These are phyloP conservation scores for Himalopsyche japonica DNA, from an alignment of 2,888 invertebrate genomes.

Conservation along the genomic window DNA sequence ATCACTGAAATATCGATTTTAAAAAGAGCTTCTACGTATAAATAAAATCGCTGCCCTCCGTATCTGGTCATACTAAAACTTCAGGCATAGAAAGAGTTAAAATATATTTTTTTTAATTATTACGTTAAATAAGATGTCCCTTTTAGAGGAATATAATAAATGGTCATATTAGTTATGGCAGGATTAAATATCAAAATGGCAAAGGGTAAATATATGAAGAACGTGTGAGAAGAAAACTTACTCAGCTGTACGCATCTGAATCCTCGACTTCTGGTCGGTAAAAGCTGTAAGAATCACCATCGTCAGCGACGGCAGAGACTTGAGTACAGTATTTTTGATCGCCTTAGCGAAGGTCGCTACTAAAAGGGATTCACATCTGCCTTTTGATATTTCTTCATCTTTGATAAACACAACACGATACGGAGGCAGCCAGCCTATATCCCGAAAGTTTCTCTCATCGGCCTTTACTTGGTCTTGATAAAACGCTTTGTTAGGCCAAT, in stretches of 20 bases:
- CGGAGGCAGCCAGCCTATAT: not conserved
- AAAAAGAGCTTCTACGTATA: no score
- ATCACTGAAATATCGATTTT: no score
- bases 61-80: no score
- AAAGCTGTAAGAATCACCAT: not conserved
- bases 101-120: no score
- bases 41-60: no score
- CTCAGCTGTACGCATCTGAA: not conserved
- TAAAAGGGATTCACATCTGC: not conserved
- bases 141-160: no score
- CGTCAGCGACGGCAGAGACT: not conserved
- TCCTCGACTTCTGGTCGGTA: not conserved
- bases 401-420: not conserved
- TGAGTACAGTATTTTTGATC: not conserved
- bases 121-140: no score
- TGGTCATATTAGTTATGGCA: no score
- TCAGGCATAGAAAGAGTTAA: no score
- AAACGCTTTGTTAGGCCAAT: not conserved
- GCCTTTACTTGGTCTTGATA: not conserved
- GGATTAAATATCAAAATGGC: not conserved
- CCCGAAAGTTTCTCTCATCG: not conserved
- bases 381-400: not conserved
- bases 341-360: not conserved
- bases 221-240: not conserved
- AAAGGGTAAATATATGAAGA: no score